Conservation (phyloP, 1,140 invertebrate species). For the Bombus ignitus region DNA sequence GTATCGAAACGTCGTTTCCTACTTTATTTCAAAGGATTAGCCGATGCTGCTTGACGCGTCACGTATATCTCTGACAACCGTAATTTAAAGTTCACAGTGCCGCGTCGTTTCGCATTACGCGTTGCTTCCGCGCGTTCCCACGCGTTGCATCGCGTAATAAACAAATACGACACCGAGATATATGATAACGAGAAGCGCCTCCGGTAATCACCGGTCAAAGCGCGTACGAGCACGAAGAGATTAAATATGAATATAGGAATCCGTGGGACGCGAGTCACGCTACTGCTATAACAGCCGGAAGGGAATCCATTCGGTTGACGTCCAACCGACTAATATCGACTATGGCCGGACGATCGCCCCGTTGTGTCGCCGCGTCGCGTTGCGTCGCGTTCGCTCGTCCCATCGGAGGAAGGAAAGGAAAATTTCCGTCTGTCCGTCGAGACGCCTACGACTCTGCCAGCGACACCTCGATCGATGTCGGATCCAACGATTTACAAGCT, state of each 20-base stretch:
- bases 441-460: not conserved
- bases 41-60: not conserved
- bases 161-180: constrained; percentile 51
- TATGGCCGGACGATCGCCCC: constrained; percentile 3
- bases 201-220: constrained; percentile 61
- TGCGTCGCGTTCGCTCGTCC: not conserved
- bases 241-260: constrained; percentile 63
- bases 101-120: constrained; percentile 19
- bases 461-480: constrained; percentile 38
- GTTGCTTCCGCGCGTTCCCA: not conserved
- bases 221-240: constrained; percentile 58
- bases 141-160: constrained; percentile 48
- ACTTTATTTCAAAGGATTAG: constrained; percentile 50
- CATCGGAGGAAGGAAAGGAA: constrained; percentile 47
- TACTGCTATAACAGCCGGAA: constrained; percentile 39
- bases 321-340: constrained; percentile 28
- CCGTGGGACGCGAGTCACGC: constrained; percentile 42
- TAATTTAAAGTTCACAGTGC: constrained; percentile 59
- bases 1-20: constrained; percentile 20
- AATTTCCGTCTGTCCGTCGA: constrained; percentile 30
- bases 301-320: constrained; percentile 35
- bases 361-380: not conserved
- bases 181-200: constrained; percentile 57
- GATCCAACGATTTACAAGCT: constrained; percentile 47
- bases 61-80: constrained; percentile 19